Conservation (phyloP, 2,888 invertebrate species). For the Molanna angustata region DNA sequence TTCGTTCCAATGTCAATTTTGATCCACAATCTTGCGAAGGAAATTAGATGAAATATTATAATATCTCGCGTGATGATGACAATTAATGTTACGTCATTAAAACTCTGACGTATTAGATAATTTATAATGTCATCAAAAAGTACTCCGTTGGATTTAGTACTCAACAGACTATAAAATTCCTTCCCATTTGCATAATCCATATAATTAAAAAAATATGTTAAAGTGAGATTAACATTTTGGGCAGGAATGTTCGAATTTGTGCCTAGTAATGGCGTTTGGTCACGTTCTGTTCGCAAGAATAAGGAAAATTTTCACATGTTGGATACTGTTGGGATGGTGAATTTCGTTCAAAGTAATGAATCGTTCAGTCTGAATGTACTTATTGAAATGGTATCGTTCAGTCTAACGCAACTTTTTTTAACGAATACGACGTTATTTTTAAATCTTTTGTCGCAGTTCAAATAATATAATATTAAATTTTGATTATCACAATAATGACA, state of each 20-base stretch:
- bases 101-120: background rate
- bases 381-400: no score
- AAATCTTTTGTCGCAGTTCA: no score
- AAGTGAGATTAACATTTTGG: background rate
- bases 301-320: background rate
- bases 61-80: background rate
- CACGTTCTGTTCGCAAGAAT: background rate
- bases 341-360: no score
- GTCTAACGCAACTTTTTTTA: no score
- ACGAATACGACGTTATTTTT: no score
- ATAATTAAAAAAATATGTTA: conserved; percentile 2
- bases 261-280: background rate
- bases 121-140: background rate
- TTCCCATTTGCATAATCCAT: conserved; percentile 12
- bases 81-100: background rate
- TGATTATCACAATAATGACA: no score
- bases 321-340: no score
- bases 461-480: no score
- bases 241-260: background rate
- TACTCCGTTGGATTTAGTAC: conserved; percentile 3
- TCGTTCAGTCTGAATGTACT: no score
- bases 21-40: no score
- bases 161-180: conserved; percentile 14
- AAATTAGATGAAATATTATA: no score
- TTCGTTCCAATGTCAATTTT: no score